These are phyloP conservation scores for Lampris incognitus DNA, from an alignment of 2,113 vertebrate genomes.

Conservation along the genomic window DNA sequence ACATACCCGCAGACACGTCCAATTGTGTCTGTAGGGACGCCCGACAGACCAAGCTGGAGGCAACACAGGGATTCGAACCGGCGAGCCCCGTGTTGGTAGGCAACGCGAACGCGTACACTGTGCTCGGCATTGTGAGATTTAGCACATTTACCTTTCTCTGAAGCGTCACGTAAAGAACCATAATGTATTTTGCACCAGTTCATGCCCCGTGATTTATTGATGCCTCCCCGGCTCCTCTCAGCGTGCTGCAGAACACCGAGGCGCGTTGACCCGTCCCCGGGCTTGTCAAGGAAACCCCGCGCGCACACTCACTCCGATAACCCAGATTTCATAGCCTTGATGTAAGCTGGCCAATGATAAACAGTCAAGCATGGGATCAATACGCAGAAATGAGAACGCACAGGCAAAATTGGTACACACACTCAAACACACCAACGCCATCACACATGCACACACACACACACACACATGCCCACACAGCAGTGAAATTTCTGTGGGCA, in stretches of 20 bases:
- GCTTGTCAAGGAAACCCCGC: background rate
- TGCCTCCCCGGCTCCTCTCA: slow-evolving; percentile 9
- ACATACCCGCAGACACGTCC: no score
- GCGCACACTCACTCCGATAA: background rate
- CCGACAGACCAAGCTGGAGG: no score
- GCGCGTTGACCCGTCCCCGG: slow-evolving; percentile 8
- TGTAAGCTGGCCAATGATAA: background rate
- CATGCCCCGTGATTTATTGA: slow-evolving; percentile 41
- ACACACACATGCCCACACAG: no score
- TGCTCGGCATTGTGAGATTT: slow-evolving; percentile 16
- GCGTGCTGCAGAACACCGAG: background rate
- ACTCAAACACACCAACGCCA: no score
- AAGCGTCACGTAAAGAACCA: slow-evolving; percentile 33
- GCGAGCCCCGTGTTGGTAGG: no score
- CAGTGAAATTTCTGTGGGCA: background rate
- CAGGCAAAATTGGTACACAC: no score
- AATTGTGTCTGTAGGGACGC: no score
- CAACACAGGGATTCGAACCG: no score
- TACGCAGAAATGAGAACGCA: no score
- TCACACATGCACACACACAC: no score
- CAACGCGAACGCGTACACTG: no score
- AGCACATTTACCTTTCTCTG: slow-evolving; percentile 36
- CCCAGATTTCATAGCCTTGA: slow-evolving; percentile 25
- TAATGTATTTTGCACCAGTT: background rate
- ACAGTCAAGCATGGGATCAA: background rate